Evolutionary conservation across 2,113 vertebrate species (phyloP).

Genomic region (Daubentonia madagascariensis): DNA sequence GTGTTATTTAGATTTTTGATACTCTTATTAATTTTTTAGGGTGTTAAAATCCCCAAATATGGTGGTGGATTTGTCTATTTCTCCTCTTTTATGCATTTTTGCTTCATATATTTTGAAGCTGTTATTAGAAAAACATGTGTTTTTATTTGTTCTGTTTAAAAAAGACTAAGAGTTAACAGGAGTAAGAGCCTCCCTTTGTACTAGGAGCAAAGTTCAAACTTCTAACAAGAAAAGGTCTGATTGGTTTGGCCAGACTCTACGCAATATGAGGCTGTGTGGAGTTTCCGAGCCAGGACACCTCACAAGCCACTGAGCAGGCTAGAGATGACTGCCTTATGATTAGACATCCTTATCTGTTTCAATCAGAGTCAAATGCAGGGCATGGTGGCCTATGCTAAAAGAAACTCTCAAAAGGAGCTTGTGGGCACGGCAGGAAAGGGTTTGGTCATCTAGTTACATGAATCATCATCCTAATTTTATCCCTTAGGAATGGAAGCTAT

Average conservation of each 20-base stretch:
- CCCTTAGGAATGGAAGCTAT: slow-evolving; percentile 63
- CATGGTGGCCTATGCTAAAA: slow-evolving; percentile 1
- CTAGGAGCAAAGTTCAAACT: slow-evolving; percentile 41
- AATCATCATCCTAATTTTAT: slow-evolving; percentile 75
- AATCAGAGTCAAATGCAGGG: background rate
- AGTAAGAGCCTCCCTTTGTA: background rate
- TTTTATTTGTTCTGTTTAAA: background rate
- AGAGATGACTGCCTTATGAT: background rate
- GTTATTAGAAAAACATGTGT: background rate
- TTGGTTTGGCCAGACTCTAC: background rate
- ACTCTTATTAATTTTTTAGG: background rate
- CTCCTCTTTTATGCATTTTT: background rate
- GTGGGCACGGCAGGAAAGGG: slow-evolving; percentile 49
- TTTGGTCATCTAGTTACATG: slow-evolving; percentile 32
- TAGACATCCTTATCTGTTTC: background rate
- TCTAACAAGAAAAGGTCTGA: slow-evolving; percentile 27
- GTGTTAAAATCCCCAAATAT: background rate
- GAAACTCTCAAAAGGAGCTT: slow-evolving; percentile 45
- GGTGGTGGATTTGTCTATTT: background rate
- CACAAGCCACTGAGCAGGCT: background rate
- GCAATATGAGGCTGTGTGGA: background rate
- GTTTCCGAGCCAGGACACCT: background rate
- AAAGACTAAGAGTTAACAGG: background rate
- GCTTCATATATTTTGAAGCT: background rate
- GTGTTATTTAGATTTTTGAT: background rate